Base-by-base conservation (phyloP, 30 jellyfish, hydroid and myxozoan genomes). In the Morbakka virulenta region DNA sequence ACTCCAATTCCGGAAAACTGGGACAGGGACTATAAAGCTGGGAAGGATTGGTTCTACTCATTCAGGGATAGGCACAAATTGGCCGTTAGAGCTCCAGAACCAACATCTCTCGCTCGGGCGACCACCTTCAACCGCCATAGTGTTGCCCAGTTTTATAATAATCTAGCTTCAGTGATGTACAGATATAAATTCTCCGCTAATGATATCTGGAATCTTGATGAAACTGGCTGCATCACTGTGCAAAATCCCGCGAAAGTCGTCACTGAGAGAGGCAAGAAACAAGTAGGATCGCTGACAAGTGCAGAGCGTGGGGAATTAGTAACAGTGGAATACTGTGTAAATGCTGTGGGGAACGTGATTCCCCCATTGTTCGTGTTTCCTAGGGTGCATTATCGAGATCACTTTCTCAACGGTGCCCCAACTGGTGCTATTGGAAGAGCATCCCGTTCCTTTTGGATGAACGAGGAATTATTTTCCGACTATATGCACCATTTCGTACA, bases 101-200 rank as follows among this genome's bases (percentile, higher is more conserved):
- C 84, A n/a, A 72, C 84, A 26, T 41, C 52, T 47, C 47, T 72
- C 27, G 61, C 79, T 74, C 28, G 86, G 31, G 83, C 86, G 83
- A 74, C 86, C 50, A 74, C 79, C 35, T 74, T 74, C 86, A 74
- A 74, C 81, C 52, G 61, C 82, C 86, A 74, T 50, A 74, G 31
- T 74, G 86, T 74, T 21, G 81, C 84, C 34, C 31, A 52, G 47
- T 72, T 41, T 50, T 72, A 26, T 35, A 72, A 61, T 34, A 72
- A 72, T 35, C 24, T 22, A 26, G 77, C 23, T 12, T 11, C 23
- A 65, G 77, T 30, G 23, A 20, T 72, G 61, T 48, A 72, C 34
- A 72, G 47, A 35, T 72, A 72, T 81, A 41, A 52, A 3, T 72
- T 72, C 76, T 64, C 76, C 20, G 53, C 76, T 25, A 64, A 64